Percentiles rank a stretch among this genome's conserved stretches.
Conservation (phyloP, 2,888 invertebrate species). For the Pristionchus arcanus region DNA sequence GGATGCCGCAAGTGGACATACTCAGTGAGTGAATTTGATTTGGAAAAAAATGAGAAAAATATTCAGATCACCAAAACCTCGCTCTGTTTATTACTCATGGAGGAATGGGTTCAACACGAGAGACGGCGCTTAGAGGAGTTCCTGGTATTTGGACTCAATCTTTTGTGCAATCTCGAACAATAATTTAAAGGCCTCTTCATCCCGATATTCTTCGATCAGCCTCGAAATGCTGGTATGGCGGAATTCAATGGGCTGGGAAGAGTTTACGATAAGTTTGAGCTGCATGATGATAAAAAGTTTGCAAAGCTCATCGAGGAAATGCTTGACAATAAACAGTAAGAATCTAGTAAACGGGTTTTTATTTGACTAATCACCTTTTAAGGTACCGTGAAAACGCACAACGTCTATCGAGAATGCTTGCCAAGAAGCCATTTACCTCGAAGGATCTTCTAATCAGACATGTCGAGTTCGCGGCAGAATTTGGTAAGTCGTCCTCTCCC, state of each 20-base stretch:
- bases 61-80: background rate
- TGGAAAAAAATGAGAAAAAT: too few relatives aligned
- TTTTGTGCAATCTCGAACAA: background rate
- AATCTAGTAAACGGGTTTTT: background rate
- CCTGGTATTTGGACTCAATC: background rate
- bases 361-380: background rate
- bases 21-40: background rate
- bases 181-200: background rate
- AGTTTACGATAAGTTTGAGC: conserved; percentile 17
- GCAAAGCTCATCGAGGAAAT: background rate
- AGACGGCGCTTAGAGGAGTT: conserved; percentile 1
- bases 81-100: conserved; percentile 40
- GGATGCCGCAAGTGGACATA: conserved; percentile 29
- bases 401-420: background rate
- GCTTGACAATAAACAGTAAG: background rate
- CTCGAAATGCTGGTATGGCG: conserved; percentile 30
- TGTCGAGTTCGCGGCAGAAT: background rate
- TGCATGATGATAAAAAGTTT: background rate
- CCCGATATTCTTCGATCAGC: conserved; percentile 12
- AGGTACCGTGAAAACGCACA: conserved; percentile 5
- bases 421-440: background rate
- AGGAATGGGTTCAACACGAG: conserved; percentile 35
- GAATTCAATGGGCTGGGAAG: conserved; percentile 12
- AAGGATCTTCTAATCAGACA: background rate
- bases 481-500: too few relatives aligned